A percentile compares a stretch with the other conserved stretches of the same genome.
Evolutionary conservation across 2,113 vertebrate species (phyloP).

Genomic region (Acrocephalus kingi): DNA sequence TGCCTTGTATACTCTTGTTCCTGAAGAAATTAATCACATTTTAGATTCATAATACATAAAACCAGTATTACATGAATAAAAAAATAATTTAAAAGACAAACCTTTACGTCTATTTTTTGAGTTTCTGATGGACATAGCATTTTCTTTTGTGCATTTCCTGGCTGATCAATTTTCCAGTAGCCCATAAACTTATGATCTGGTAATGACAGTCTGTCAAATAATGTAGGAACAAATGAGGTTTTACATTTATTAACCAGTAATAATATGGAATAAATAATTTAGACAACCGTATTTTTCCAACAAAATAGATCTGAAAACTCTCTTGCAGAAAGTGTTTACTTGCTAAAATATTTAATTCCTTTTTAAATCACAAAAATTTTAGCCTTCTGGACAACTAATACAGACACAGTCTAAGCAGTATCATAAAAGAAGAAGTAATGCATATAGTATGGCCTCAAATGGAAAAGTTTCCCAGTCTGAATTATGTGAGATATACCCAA

Average conservation of each 20-base stretch:
- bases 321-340: not conserved
- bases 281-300: not conserved
- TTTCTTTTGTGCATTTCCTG: conserved; percentile 75
- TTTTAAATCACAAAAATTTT: not conserved
- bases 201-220: conserved; percentile 84
- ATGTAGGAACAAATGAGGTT: conserved; percentile 28
- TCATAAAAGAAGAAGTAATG: not conserved
- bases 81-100: conserved; percentile 50
- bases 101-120: conserved; percentile 85
- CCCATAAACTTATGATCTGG: conserved; percentile 87
- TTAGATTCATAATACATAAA: not conserved
- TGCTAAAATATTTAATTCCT: not conserved
- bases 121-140: conserved; percentile 88
- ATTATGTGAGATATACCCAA: not conserved
- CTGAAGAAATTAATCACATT: not conserved
- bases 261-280: not conserved
- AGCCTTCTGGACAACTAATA: not conserved
- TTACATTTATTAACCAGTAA: not conserved
- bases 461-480: not conserved
- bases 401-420: not conserved
- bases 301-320: not conserved
- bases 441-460: not conserved
- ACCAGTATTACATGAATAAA: not conserved
- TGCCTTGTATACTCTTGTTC: not conserved
- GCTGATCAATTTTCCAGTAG: conserved; percentile 86